Conservation (phyloP, 2,888 invertebrate species). For the Xylota sylvarum region DNA sequence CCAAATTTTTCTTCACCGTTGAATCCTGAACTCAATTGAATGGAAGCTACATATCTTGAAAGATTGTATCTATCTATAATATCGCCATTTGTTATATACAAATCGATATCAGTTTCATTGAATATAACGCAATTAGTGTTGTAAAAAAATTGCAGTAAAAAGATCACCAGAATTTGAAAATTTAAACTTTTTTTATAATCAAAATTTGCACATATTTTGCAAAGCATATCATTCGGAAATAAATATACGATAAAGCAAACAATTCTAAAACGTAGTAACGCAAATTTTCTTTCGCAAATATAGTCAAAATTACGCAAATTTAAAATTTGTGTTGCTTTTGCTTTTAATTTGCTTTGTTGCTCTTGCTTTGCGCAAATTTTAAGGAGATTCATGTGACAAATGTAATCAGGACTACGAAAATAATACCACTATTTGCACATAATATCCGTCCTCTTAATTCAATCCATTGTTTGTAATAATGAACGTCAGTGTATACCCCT, state of each 20-base stretch:
- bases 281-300: too few relatives aligned
- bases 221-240: too few relatives aligned
- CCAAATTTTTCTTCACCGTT: conserved; percentile 36
- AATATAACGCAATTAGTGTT: background rate
- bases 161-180: conserved; percentile 10
- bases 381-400: background rate
- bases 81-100: conserved; percentile 19
- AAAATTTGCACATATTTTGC: too few relatives aligned
- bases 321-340: too few relatives aligned
- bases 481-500: conserved; percentile 57
- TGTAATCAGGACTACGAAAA: background rate
- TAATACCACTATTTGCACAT: background rate
- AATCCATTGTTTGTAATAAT: conserved; percentile 42
- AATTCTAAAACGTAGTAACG: too few relatives aligned
- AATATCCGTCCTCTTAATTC: background rate
- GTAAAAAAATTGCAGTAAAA: background rate
- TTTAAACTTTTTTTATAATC: background rate
- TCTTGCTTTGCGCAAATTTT: too few relatives aligned
- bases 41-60: conserved; percentile 35
- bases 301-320: too few relatives aligned
- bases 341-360: too few relatives aligned
- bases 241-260: too few relatives aligned
- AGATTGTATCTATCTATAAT: conserved; percentile 6
- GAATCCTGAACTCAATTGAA: conserved; percentile 26
- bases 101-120: background rate